phyloP scores from a whole-genome alignment of 30 jellyfish, hydroid and myxozoan species.

The Aurelia aurita region DNA sequence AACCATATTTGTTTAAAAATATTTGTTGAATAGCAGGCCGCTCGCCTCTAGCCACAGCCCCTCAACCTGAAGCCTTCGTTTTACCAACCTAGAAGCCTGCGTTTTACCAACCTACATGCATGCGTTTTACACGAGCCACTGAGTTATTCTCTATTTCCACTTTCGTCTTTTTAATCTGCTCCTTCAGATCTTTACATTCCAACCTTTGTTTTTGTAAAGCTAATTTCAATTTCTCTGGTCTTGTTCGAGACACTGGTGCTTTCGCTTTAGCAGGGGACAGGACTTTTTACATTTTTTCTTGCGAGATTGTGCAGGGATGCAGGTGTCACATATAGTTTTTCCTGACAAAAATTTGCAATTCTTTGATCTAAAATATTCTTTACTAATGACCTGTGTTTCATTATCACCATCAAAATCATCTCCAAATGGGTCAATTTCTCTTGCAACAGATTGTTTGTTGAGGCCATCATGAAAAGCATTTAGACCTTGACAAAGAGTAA shows the following conservation, averaged over 20 bases:
- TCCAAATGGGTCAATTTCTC: constrained; percentile 66
- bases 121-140: too few relatives aligned
- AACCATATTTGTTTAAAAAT: too few relatives aligned
- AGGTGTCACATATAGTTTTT: constrained; percentile 42
- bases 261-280: constrained; percentile 49
- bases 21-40: too few relatives aligned
- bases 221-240: constrained; percentile 42
- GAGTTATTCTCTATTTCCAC: constrained; percentile 55
- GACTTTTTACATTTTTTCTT: constrained; percentile 29
- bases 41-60: too few relatives aligned
- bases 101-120: too few relatives aligned
- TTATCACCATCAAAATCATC: constrained; percentile 28
- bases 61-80: too few relatives aligned
- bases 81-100: too few relatives aligned
- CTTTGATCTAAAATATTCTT: constrained; percentile 57
- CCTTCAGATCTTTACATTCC: constrained; percentile 49
- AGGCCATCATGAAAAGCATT: constrained; percentile 61
- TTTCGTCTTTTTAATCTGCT: constrained; percentile 50
- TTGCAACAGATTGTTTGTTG: constrained; percentile 62
- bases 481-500: constrained; percentile 59
- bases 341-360: constrained; percentile 53
- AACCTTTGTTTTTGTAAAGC: constrained; percentile 54
- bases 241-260: constrained; percentile 52
- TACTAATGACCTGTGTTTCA: constrained; percentile 51
- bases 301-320: constrained; percentile 40